These are phyloP conservation scores for Notamacropus eugenii DNA, from an alignment of 2,797 vertebrate species.

Conservation along the genomic window DNA sequence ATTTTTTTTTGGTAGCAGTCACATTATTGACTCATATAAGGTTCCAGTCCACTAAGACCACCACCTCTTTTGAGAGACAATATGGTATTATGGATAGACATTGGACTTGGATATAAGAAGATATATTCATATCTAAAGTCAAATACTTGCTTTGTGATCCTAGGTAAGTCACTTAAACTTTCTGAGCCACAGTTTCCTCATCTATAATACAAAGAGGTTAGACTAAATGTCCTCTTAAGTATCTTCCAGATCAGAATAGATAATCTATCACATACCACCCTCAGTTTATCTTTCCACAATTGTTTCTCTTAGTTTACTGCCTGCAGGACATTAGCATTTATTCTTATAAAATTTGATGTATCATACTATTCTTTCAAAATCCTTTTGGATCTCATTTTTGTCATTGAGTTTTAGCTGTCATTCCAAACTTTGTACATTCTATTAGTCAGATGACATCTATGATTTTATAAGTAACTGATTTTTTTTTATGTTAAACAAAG, in stretches of 20 bases:
- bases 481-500: not conserved
- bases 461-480: not conserved
- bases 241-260: not conserved
- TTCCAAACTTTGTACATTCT: not conserved
- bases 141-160: not conserved
- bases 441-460: not conserved
- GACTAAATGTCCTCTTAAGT: not conserved
- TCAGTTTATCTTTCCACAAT: not conserved
- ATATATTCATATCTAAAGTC: not conserved
- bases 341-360: not conserved
- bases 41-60: not conserved
- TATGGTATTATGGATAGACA: not conserved
- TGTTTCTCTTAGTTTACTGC: not conserved
- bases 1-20: not conserved
- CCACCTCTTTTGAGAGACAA: not conserved
- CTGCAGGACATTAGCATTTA: not conserved
- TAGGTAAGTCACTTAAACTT: not conserved
- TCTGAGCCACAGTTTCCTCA: not conserved
- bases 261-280: not conserved
- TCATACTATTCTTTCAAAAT: not conserved
- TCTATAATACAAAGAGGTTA: not conserved
- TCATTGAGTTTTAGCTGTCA: not conserved
- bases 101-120: not conserved
- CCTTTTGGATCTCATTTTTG: not conserved
- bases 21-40: not conserved